Conservation (phyloP, 2,797 vertebrate genomes). For the Acipenser oxyrinchus region DNA sequence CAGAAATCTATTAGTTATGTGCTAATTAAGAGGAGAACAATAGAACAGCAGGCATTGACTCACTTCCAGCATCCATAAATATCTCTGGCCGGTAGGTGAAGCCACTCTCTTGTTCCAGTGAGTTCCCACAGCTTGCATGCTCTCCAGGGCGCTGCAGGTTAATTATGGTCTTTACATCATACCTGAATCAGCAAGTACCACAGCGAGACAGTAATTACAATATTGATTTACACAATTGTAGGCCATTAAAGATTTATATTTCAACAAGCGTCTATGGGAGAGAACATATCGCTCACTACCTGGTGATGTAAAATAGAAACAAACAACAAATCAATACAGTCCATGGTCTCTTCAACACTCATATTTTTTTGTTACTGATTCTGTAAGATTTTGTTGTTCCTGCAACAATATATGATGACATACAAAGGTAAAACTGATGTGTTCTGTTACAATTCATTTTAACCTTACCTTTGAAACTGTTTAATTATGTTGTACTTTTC, state of each 20-base stretch:
- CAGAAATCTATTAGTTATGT: slow-evolving; percentile 20
- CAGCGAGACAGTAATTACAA: slow-evolving; percentile 26
- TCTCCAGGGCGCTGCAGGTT: slow-evolving; percentile 95
- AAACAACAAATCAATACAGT: slow-evolving; percentile 9
- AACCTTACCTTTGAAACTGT: slow-evolving; percentile 78
- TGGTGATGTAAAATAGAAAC: neutral
- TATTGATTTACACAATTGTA: slow-evolving; percentile 20
- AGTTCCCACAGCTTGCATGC: slow-evolving; percentile 89
- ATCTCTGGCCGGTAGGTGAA: slow-evolving; percentile 90
- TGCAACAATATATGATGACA: neutral
- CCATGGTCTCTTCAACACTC: too few relatives aligned
- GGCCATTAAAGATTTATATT: neutral
- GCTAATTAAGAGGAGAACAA: slow-evolving; percentile 37
- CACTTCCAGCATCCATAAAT: slow-evolving; percentile 93
- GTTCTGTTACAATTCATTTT: slow-evolving; percentile 1
- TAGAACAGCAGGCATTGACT: slow-evolving; percentile 50
- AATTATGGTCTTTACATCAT: slow-evolving; percentile 84
- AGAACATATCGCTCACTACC: neutral
- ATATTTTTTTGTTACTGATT: neutral
- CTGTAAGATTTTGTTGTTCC: too few relatives aligned
- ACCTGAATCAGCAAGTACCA: slow-evolving; percentile 55
- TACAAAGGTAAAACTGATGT: slow-evolving; percentile 2
- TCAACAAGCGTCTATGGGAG: neutral
- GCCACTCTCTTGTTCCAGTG: slow-evolving; percentile 83
- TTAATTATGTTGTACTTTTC: slow-evolving; percentile 84